Evolutionary conservation across 1,140 invertebrate genomes (phyloP).

Genomic region (Solen grandis): DNA sequence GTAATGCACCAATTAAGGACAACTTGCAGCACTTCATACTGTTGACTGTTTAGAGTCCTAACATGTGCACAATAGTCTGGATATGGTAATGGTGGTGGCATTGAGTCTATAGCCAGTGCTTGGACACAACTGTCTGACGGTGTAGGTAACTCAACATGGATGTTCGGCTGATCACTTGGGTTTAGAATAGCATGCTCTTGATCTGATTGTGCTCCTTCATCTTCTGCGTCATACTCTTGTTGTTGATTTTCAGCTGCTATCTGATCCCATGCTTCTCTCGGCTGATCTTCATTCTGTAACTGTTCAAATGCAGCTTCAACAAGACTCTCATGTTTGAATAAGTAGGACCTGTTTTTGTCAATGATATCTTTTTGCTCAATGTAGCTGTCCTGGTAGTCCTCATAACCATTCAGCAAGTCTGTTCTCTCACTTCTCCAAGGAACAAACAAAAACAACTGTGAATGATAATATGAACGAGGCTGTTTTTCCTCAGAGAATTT

Average conservation of each 20-base stretch:
- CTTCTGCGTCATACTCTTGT: background rate
- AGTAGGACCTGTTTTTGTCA: background rate
- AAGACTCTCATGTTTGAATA: background rate
- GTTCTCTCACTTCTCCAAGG: slow-evolving; percentile 22
- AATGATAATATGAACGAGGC: slow-evolving; percentile 9
- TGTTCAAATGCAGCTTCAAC: slow-evolving; percentile 13
- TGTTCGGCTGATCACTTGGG: background rate
- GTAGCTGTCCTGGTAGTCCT: slow-evolving; percentile 23
- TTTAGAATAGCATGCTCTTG: background rate
- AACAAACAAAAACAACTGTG: slow-evolving; percentile 5
- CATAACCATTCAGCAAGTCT: slow-evolving; percentile 3
- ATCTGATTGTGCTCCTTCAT: background rate
- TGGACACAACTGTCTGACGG: background rate
- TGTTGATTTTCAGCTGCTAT: slow-evolving; percentile 16
- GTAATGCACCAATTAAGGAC: background rate
- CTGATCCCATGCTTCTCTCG: background rate
- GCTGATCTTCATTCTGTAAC: slow-evolving; percentile 7
- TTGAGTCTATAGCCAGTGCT: slow-evolving; percentile 23
- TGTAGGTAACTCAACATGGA: background rate
- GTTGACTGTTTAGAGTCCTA: slow-evolving; percentile 27
- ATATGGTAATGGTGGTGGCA: slow-evolving; percentile 22
- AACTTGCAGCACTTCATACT: slow-evolving; percentile 1
- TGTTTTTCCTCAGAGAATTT: slow-evolving; percentile 6
- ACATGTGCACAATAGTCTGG: slow-evolving; percentile 26
- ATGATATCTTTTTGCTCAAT: slow-evolving; percentile 10